Evolutionary conservation across 2,797 vertebrate species (phyloP), one percentile per base, ranked within the genome.

Genomic region (Graptemys geographica): DNA sequence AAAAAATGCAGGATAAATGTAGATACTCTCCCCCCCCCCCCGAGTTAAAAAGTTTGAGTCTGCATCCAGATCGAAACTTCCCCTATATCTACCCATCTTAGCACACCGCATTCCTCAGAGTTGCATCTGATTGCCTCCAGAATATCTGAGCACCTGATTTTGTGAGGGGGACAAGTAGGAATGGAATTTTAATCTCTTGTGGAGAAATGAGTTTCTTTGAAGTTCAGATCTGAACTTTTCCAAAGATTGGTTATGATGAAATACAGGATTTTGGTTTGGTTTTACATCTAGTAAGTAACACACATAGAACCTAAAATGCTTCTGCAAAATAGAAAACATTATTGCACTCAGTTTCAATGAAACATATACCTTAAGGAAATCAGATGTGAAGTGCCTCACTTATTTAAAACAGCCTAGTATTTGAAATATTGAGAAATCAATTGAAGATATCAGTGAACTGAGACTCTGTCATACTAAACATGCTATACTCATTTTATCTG

Each of bases 131-230:
- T 88, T 91, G 47, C 27, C 80, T 74, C 81, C 65, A 18, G 41
- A 78, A 69, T 10, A 23, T 88, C 23, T 56, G 57, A n/a, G 27
- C 53, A 84, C n/a, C 55, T 80, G 49, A 11, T n/a, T 23, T 79
- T 5, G 0, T 0, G 1, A 3, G 1, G n/a, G 8, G 9, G 10
- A 0, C 37, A 27, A 79, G 33, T 31, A 41, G 23, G 8, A 86
- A 47, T 3, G 37, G 86, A 86, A 87, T 82, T 81, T 53, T 88
- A 78, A 15, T 56, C 83, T 41, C 53, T 84, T 3, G 21, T 1
- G 0, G 78, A 57, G 44, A 90, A 16, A 6, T 8, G 37, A 85
- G 62, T 78, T 93, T 81, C 80, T 92, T 44, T 83, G 84, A n/a
- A 80, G 37, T 51, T 72, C 92, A 49, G 69, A 19, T 15, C 56